Base-by-base conservation (phyloP, 2,888 invertebrate genomes). In the Watsonalla binaria region DNA sequence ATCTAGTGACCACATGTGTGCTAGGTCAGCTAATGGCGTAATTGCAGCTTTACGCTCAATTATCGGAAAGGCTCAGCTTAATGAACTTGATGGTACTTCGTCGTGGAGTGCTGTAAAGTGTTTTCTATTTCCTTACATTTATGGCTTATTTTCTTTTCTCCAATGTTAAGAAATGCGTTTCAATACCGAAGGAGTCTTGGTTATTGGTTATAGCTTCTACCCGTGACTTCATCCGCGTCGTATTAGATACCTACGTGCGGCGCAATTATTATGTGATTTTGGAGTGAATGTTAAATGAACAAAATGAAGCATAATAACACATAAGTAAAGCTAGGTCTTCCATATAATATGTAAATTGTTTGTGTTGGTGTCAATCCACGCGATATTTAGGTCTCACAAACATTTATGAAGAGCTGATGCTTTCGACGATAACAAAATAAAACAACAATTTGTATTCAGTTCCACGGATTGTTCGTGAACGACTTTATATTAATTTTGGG, bases 361-460 rank as follows among this genome's bases (percentile, higher is more conserved):
- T 65, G 58, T 52, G 53, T 53, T 53, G 48, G 59, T 59, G 55
- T 62, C 68, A 67, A 61, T 59, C 56, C 53, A 49, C 51, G 14
- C 47, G 34, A 48, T 53, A 53, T 48, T 53, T 45, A n/a, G 52
- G 42, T 45, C 51, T 55, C 55, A 37, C 59, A 58, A 56, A 54
- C 51, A 59, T 57, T 54, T 54, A 59, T 59, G 54, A 57, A 45
- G 35, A 14, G 48, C 59, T 54, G 68, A 65, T 61, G 51, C 42
- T 42, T 52, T 48, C 33, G 46, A 49, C 42, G 42, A 46, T 64
- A 46, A 55, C 58, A 53, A 58, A 61, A 59, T 64, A 61, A 60
- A 60, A 58, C 35, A 47, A 54, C 60, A 59, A 63, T 72, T 72
- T 65, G 63, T 67, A 72, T 72, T 72, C 68, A 59, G 54, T 50